Conservation (phyloP, 2,888 invertebrate genomes). For the Scaptomyza polygonia region DNA sequence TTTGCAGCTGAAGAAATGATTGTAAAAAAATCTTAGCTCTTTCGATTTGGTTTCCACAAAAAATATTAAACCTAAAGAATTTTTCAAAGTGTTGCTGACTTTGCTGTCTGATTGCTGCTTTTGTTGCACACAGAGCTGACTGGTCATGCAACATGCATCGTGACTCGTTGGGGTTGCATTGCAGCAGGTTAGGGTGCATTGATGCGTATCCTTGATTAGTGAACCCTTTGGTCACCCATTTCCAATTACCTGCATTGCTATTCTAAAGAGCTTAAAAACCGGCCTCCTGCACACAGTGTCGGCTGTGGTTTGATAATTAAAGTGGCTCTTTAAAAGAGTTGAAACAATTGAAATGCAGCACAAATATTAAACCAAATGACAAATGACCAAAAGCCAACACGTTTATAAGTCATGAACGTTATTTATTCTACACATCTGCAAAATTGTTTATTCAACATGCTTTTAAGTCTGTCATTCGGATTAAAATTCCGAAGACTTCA, state of each 20-base stretch:
- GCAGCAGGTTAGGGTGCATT: conserved; percentile 23
- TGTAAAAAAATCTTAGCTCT: too few species aligned
- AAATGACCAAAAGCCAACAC: background rate
- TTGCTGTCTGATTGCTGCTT: conserved; percentile 13
- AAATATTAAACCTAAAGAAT: background rate
- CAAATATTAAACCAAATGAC: background rate
- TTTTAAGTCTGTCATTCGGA: background rate
- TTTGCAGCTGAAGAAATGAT: too few species aligned
- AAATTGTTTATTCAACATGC: background rate
- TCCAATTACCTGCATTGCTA: conserved; percentile 27
- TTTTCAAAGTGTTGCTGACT: conserved; percentile 1
- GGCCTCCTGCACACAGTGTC: conserved; percentile 1
- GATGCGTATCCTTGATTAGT: conserved; percentile 46
- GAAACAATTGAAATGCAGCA: background rate
- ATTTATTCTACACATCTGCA: conserved; percentile 2
- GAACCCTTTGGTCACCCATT: conserved; percentile 8
- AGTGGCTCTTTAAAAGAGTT: background rate
- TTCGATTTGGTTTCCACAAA: background rate
- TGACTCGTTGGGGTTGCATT: conserved; percentile 8
- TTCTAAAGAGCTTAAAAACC: conserved; percentile 17
- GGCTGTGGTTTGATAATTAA: background rate
- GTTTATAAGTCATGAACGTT: background rate
- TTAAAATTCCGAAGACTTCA: background rate
- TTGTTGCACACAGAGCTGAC: conserved; percentile 11
- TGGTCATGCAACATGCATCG: conserved; percentile 30